Percentiles rank a stretch among this genome's conserved stretches.
Evolutionary conservation across 2,888 invertebrate genomes (phyloP).

Genomic region (Netelia fuscicornis): DNA sequence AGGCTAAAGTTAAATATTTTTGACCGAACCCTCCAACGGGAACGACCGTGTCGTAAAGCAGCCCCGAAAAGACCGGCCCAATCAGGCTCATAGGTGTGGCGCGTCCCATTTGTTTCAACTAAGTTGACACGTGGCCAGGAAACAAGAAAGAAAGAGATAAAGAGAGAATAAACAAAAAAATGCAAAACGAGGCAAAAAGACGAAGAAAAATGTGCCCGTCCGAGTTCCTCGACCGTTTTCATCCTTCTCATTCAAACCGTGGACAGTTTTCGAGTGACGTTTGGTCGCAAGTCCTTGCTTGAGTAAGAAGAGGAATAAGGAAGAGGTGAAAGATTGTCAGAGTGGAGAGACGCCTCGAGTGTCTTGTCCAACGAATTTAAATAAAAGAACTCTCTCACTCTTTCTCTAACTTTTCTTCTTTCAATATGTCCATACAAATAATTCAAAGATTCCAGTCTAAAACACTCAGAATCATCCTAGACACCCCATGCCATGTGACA

Average conservation of each 20-base stretch:
- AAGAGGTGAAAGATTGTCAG: not conserved
- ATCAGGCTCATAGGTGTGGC: slow-evolving; percentile 20
- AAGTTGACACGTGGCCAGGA: slow-evolving; percentile 13
- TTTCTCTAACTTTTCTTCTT: not conserved
- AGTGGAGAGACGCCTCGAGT: not conserved
- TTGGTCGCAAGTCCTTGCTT: not conserved
- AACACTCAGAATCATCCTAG: no score
- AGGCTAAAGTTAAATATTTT: not conserved
- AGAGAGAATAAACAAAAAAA: no score
- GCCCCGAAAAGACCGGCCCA: not conserved
- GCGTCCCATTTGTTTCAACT: slow-evolving; percentile 23
- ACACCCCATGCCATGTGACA: no score
- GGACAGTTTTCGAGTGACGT: slow-evolving; percentile 35
- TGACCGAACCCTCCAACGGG: not conserved
- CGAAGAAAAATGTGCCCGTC: not conserved
- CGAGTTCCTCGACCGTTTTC: not conserved
- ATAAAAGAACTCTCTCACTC: not conserved
- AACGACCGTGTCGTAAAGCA: slow-evolving; percentile 10
- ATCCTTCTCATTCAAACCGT: not conserved
- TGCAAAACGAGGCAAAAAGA: not conserved
- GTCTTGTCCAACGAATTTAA: not conserved
- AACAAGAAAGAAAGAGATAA: not conserved
- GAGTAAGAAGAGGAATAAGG: not conserved
- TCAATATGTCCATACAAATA: not conserved
- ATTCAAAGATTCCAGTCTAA: no score